A percentile compares a stretch with the other conserved stretches of the same genome.
phyloP scores from a whole-genome alignment of 2,888 invertebrate genomes.

The Philonicus albiceps region DNA sequence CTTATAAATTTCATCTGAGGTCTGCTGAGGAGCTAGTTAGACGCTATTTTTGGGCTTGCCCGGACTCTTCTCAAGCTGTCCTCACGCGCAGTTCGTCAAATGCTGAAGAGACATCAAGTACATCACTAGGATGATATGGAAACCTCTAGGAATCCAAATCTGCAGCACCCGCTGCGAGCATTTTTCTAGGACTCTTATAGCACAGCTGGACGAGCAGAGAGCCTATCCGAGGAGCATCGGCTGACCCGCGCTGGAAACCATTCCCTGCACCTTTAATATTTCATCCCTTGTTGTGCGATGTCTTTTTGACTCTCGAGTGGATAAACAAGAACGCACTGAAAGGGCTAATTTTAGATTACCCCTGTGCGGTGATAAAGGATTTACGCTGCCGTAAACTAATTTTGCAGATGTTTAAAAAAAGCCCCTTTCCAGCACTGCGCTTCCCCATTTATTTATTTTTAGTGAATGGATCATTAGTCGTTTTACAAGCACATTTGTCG shows the following conservation, averaged over 20 bases:
- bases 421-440: slow-evolving; percentile 27
- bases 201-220: slow-evolving; percentile 36
- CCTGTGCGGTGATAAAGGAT: slow-evolving; percentile 51
- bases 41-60: not conserved
- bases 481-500: not conserved
- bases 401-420: slow-evolving; percentile 51
- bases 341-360: slow-evolving; percentile 52
- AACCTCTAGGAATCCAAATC: not conserved
- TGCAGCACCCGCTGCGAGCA: slow-evolving; percentile 21
- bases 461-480: slow-evolving; percentile 8
- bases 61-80: not conserved
- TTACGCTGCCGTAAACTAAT: slow-evolving; percentile 50
- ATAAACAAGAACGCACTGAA: slow-evolving; percentile 50
- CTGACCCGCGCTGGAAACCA: slow-evolving; percentile 47
- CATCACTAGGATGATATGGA: not conserved
- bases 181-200: slow-evolving; percentile 25
- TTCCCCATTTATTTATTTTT: slow-evolving; percentile 27
- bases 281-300: slow-evolving; percentile 47
- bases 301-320: slow-evolving; percentile 52
- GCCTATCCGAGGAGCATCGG: slow-evolving; percentile 46
- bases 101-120: slow-evolving; percentile 17
- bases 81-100: not conserved
- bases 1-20: not conserved
- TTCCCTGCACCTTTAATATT: slow-evolving; percentile 45
- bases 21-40: not conserved